A percentile compares a stretch with the other conserved stretches of the same genome.
Conservation (phyloP, 2,797 vertebrate species). For the Anguilla pacifica region DNA sequence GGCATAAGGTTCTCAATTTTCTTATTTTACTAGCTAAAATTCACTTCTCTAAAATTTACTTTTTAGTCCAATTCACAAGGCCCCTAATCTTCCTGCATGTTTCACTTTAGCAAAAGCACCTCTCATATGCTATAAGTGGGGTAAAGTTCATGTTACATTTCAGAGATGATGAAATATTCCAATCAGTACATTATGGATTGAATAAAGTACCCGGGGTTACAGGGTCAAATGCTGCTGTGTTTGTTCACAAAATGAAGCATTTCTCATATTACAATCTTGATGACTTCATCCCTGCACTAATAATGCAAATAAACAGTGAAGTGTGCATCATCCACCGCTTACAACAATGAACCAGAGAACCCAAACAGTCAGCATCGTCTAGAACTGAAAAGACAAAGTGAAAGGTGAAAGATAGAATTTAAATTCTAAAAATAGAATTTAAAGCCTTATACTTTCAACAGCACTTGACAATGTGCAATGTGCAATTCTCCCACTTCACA, state of each 20-base stretch:
- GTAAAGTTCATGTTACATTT: neutral
- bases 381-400: neutral
- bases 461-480: neutral
- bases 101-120: neutral
- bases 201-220: neutral
- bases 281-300: neutral
- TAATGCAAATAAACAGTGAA: neutral
- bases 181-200: neutral
- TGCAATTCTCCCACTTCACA: neutral
- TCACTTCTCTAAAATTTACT: neutral
- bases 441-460: neutral
- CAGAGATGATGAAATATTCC: neutral
- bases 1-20: neutral
- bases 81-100: neutral
- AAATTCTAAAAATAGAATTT: neutral
- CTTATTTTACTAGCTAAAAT: neutral
- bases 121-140: neutral
- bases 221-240: neutral
- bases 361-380: neutral
- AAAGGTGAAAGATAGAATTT: too few species aligned
- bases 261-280: neutral
- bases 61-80: neutral
- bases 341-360: neutral
- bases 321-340: neutral
- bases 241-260: neutral